A percentile compares a stretch with the other conserved stretches of the same genome.
These are phyloP conservation scores for Trissolcus basalis DNA, from an alignment of 1,140 invertebrate genomes.

Conservation along the genomic window DNA sequence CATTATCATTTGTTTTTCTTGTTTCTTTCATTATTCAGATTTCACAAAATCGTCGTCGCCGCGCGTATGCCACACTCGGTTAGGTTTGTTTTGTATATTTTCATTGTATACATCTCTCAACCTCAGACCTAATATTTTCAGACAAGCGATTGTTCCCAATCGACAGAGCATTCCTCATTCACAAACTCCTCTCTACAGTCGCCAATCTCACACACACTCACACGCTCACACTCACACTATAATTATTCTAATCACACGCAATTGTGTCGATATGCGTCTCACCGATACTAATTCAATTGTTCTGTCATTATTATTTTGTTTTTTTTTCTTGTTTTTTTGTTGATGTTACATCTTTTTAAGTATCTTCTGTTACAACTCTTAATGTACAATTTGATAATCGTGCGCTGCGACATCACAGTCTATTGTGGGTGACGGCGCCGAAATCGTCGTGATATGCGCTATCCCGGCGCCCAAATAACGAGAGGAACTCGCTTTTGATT, in stretches of 20 bases:
- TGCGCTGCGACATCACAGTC: conserved; percentile 65
- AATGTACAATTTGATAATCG: conserved; percentile 62
- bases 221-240: conserved; percentile 13
- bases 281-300: conserved; percentile 37
- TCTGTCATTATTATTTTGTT: conserved; percentile 2
- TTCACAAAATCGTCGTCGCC: conserved; percentile 19
- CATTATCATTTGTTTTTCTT: too few species aligned
- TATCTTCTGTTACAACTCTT: conserved; percentile 50
- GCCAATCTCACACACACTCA: conserved; percentile 1
- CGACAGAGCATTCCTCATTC: too few species aligned
- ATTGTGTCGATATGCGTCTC: conserved; percentile 61
- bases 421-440: conserved; percentile 60
- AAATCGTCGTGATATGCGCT: conserved; percentile 48
- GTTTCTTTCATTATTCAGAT: too few species aligned
- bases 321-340: conserved; percentile 25
- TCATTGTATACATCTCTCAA: background rate
- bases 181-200: background rate
- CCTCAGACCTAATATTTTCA: too few species aligned
- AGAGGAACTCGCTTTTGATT: conserved; percentile 43
- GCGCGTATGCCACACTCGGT: conserved; percentile 35
- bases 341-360: too few species aligned
- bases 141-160: too few species aligned
- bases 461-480: conserved; percentile 26
- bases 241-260: conserved; percentile 9
- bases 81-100: background rate